Evolutionary conservation across 1,140 invertebrate genomes (phyloP).

Genomic region (Drosophila ohnishii): DNA sequence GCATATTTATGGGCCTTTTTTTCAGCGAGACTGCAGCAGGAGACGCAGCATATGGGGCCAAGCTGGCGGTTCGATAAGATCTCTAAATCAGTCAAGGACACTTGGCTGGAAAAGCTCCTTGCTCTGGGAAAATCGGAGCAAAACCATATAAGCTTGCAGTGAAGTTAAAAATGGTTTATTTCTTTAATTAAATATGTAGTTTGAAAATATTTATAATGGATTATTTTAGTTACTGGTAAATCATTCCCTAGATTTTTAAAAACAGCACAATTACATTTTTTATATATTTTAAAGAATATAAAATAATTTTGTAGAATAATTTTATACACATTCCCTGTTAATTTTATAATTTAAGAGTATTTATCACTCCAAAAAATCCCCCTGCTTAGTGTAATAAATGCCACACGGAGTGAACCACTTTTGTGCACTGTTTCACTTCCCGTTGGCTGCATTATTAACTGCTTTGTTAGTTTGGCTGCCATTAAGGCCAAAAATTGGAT

Average conservation of each 20-base stretch:
- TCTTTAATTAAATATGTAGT: neutral
- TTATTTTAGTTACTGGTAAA: neutral
- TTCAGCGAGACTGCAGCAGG: conserved; percentile 28
- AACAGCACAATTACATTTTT: too few species aligned
- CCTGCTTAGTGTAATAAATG: conserved; percentile 11
- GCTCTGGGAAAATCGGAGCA: neutral
- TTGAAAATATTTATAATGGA: neutral
- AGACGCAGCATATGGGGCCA: conserved; percentile 38
- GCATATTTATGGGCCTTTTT: conserved; percentile 69
- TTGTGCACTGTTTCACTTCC: conserved; percentile 33
- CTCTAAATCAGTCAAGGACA: conserved; percentile 29
- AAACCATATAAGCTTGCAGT: neutral
- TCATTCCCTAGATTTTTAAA: too few species aligned
- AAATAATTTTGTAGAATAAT: too few species aligned
- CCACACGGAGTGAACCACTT: conserved; percentile 31
- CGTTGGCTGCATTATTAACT: conserved; percentile 45
- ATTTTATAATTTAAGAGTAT: neutral
- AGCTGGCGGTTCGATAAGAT: conserved; percentile 31
- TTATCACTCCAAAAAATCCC: neutral
- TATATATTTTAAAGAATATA: too few species aligned
- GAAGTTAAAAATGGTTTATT: too few species aligned
- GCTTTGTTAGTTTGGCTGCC: conserved; percentile 43
- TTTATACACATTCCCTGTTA: too few species aligned
- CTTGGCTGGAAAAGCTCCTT: conserved; percentile 13
- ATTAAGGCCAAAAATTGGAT: conserved; percentile 55